Percentiles rank a stretch among this genome's conserved stretches.
Conservation (phyloP, 2,888 invertebrate genomes). For the Pristionchus arcanus region DNA sequence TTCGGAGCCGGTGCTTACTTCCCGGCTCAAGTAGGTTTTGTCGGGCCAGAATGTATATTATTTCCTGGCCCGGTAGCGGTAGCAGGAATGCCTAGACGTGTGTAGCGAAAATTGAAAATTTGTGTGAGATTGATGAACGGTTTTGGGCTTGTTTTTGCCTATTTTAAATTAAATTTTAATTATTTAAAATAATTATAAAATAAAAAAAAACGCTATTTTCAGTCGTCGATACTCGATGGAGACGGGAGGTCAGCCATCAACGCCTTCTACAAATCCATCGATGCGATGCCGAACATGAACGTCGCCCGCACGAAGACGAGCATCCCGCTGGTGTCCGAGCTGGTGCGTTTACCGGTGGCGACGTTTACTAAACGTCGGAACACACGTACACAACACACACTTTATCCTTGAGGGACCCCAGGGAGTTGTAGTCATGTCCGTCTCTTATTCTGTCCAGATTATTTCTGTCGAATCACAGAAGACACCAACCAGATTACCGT, state of each 20-base stretch:
- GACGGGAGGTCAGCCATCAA: conserved; percentile 90
- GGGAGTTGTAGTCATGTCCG: conserved; percentile 30
- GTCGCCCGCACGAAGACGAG: conserved; percentile 90
- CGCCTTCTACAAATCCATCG: conserved; percentile 99
- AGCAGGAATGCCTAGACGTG: background rate
- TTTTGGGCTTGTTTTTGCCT: background rate
- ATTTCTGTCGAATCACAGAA: conserved; percentile 26
- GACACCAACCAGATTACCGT: background rate
- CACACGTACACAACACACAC: background rate
- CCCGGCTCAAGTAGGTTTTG: background rate
- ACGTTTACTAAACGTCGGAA: conserved; percentile 37
- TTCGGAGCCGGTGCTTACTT: background rate
- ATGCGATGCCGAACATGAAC: conserved; percentile 99
- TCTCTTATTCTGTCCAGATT: background rate
- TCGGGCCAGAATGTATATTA: background rate
- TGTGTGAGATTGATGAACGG: conserved; percentile 4
- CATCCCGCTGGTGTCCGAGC: conserved; percentile 97
- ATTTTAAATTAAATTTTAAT: background rate
- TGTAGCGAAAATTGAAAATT: background rate
- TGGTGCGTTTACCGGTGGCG: conserved; percentile 87
- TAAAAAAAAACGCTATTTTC: conserved; percentile 58
- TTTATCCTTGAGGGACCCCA: background rate
- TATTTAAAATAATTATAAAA: background rate
- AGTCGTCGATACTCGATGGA: conserved; percentile 77
- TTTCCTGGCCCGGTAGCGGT: background rate